Evolutionary conservation across 1,140 invertebrate genomes (phyloP), one percentile per base, ranked within the genome.

Genomic region (Galleria mellonella): DNA sequence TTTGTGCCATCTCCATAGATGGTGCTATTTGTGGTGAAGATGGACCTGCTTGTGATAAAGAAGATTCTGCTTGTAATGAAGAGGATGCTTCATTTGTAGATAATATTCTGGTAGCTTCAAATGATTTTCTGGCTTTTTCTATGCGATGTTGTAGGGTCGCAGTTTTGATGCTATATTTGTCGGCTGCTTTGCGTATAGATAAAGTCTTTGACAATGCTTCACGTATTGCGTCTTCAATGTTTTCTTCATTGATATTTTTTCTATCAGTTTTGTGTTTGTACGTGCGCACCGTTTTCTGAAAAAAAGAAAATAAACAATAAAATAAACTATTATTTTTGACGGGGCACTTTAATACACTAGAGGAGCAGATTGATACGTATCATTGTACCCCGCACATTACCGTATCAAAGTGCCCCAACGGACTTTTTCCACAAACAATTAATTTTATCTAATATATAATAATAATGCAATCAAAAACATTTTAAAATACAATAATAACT

Each of bases 381-480:
- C 43, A 55, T 46, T 49, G 47, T 55, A 43, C 52, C 47, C 52
- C 52, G 47, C 52, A 42, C 47, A 37, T 55, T 55, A 49, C 43
- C 35, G 47, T 45, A 48, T 54, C 45, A 45, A 54, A 45, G 51
- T 54, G 42, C 51, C 46, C 51, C 51, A 54, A 49, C 10, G 38
- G 47, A 49, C 40, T 42, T 38, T 49, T 55, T 55, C 35, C 43
- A 54, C 38, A 55, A 55, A 42, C 39, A 43, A 49, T 49, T 50
- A 42, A 46, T 49, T 49, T 46, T 38, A 49, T 46, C 28, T 15
- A 46, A 46, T 49, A 47, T 41, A 47, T 48, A 48, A 41, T 48
- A 46, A 49, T 49, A 23, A 23, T 23, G 17, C 32, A 45, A 40
- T 51, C 30, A 51, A 51, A 51, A 51, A 45, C 48, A 51, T 45